Conservation (phyloP, 2,797 vertebrate genomes). For the Propithecus deckenii region DNA sequence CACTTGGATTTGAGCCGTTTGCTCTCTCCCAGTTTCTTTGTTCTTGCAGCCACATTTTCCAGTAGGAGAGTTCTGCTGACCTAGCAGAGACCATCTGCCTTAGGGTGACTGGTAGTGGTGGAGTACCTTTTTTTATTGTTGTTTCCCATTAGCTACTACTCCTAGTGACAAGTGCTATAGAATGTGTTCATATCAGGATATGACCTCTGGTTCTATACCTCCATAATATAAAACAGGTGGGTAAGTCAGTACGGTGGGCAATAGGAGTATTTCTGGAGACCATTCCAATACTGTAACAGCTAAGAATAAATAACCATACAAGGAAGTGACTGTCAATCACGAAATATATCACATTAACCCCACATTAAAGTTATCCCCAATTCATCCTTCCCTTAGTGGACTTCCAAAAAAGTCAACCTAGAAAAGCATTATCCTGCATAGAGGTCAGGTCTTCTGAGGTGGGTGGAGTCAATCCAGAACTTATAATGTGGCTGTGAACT, state of each 20-base stretch:
- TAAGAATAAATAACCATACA: not conserved
- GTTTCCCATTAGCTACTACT: not conserved
- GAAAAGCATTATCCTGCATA: not conserved
- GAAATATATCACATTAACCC: not conserved
- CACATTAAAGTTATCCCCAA: not conserved
- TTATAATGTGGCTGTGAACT: not conserved
- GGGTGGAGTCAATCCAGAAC: not conserved
- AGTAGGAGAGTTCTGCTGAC: slow-evolving; percentile 90
- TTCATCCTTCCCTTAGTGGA: not conserved
- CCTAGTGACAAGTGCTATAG: not conserved
- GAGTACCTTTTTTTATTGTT: slow-evolving; percentile 84
- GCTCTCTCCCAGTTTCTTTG: slow-evolving; percentile 92
- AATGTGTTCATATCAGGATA: not conserved
- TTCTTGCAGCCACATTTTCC: slow-evolving; percentile 93
- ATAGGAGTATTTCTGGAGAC: not conserved
- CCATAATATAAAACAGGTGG: not conserved
- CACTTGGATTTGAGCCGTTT: slow-evolving; percentile 93
- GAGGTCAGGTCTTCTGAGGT: not conserved
- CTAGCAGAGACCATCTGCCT: slow-evolving; percentile 92
- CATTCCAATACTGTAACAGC: not conserved
- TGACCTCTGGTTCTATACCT: not conserved
- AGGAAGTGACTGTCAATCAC: not conserved
- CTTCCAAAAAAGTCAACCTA: not conserved
- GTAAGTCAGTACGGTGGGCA: not conserved
- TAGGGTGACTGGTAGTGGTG: slow-evolving; percentile 91